These are phyloP conservation scores for Trichogramma dendrolimi DNA, from an alignment of 2,888 invertebrate genomes.

Conservation along the genomic window DNA sequence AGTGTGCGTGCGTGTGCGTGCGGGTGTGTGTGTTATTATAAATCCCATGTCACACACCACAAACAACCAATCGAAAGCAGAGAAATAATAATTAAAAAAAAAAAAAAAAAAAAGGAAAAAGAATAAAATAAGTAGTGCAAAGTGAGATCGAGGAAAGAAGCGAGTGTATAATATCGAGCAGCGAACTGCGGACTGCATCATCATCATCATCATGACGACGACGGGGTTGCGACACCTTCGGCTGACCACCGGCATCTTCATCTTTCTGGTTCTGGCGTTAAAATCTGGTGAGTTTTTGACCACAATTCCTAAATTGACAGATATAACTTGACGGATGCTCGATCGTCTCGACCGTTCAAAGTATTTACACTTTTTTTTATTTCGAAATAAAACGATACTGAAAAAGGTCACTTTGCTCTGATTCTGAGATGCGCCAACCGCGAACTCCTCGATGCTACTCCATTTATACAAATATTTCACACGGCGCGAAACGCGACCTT, in stretches of 20 bases:
- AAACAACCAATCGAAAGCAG: too few species aligned
- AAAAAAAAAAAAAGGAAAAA: neutral
- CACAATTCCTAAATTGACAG: neutral
- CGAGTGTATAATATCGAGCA: slow-evolving; percentile 1
- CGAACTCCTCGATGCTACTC: too few species aligned
- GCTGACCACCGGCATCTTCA: slow-evolving; percentile 39
- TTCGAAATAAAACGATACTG: too few species aligned
- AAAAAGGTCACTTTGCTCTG: too few species aligned
- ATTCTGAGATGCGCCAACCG: too few species aligned
- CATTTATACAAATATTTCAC: too few species aligned
- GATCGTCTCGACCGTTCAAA: too few species aligned
- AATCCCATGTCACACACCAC: too few species aligned
- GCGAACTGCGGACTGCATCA: slow-evolving; percentile 22
- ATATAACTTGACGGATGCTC: too few species aligned
- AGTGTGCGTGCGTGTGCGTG: slow-evolving; percentile 44
- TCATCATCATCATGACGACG: slow-evolving; percentile 37
- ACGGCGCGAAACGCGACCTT: too few species aligned
- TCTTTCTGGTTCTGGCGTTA: slow-evolving; percentile 40
- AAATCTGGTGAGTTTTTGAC: slow-evolving; percentile 40
- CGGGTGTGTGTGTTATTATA: too few species aligned
- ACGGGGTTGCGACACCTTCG: slow-evolving; percentile 35
- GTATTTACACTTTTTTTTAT: too few species aligned
- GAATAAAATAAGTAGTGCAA: neutral
- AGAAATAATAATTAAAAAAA: neutral
- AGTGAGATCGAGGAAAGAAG: neutral